These are phyloP conservation scores for Cariama cristata DNA, from an alignment of 2,113 vertebrate species.

Conservation along the genomic window DNA sequence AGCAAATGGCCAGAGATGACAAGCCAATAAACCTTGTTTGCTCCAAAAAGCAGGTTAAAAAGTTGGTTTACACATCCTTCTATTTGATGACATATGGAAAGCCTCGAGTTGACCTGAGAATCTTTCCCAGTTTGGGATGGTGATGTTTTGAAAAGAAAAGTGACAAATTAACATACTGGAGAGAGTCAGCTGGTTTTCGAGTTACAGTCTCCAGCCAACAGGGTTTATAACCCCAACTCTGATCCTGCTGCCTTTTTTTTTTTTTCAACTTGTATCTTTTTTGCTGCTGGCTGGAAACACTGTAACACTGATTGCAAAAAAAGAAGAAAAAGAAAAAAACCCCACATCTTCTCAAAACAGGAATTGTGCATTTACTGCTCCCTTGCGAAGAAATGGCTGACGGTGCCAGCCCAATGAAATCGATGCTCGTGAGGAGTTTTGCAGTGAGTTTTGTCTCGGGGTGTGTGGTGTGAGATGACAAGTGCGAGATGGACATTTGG, in stretches of 20 bases:
- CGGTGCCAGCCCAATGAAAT: rapidly evolving
- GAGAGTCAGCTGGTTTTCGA: neutral
- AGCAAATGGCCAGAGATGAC: rapidly evolving
- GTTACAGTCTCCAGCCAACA: neutral
- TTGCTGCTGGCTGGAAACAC: neutral
- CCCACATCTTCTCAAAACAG: neutral
- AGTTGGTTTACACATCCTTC: neutral
- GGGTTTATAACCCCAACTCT: neutral
- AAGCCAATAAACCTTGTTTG: neutral
- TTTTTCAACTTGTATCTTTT: neutral
- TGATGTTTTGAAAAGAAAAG: neutral
- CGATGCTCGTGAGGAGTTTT: rapidly evolving
- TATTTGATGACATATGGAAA: neutral
- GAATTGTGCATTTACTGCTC: neutral
- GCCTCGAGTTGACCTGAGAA: neutral
- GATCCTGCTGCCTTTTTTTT: neutral
- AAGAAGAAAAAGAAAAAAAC: neutral
- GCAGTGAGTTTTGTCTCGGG: neutral
- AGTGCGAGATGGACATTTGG: neutral
- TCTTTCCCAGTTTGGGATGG: neutral
- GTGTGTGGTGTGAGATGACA: neutral
- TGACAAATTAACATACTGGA: neutral
- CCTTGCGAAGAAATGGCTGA: rapidly evolving
- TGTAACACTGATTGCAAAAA: neutral
- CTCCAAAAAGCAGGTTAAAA: neutral